Evolutionary conservation across 2,888 invertebrate genomes (phyloP), one percentile per base, ranked within the genome.

Genomic region (Prostheceraeus crozeri): DNA sequence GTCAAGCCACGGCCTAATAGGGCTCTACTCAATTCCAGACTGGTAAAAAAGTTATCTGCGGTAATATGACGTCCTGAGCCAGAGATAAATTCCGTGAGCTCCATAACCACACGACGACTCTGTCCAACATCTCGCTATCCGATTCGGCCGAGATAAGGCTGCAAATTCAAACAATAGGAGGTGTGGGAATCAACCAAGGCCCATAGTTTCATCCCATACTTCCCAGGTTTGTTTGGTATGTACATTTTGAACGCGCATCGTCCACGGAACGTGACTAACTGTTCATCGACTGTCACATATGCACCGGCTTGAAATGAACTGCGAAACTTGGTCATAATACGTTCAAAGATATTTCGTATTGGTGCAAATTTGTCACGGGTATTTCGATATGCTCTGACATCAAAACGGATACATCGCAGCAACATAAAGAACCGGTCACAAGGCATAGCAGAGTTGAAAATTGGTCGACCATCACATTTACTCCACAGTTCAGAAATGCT

Each of bases 21-120:
- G 23, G 11, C 45, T 25, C 30, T 28, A 2, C 30, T 30, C 35
- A 57, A 40, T 27, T 27, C 16, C 6, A 51, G 8, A 52, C 31
- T 30, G 1, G 36, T 51, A 31, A 57, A 57, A 40, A 57, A 57
- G 16, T 57, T 57, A 27, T 57, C 57, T 11, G 51, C 57, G 10
- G 57, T 57, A 16, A 57, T 48, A 25, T 45, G 45, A 25, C 45
- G 16, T 6, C 57, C 57, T 21, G 48, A 48, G 25, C 48, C 48
- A 48, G 48, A 28, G 27, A 48, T 48, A n/a, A 28, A 25, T 23
- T 48, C 48, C 25, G 48, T 48, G 48, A 48, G 48, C 48, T 48
- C 48, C 3, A 48, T 23, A 28, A 48, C 8, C 27, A 25, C 25
- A 16, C 48, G 16, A 28, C 28, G 23, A 28, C 48, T 30, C 48